A percentile compares a stretch with the other conserved stretches of the same genome.
Evolutionary conservation across 1,140 invertebrate species (phyloP).

Genomic region (Drosophila cardini): DNA sequence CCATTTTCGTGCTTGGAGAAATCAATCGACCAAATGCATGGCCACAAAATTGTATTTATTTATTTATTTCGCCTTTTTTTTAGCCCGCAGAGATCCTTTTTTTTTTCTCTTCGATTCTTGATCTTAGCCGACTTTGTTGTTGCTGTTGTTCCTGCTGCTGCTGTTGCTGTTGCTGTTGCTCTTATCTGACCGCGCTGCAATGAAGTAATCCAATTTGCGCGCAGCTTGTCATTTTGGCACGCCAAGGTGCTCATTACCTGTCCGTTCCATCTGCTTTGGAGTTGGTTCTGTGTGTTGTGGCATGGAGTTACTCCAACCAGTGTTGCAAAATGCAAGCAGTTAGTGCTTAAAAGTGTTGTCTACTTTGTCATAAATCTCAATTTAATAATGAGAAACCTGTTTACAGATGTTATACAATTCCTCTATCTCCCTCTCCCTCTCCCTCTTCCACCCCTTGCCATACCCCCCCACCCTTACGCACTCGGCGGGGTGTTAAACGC

Average conservation of each 20-base stretch:
- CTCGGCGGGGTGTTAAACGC: slow-evolving; percentile 61
- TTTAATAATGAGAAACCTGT: slow-evolving; percentile 54
- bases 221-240: slow-evolving; percentile 71
- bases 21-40: slow-evolving; percentile 75
- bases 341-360: slow-evolving; percentile 7
- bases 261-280: background rate
- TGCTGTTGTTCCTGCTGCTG: slow-evolving; percentile 10
- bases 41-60: slow-evolving; percentile 74
- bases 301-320: no score
- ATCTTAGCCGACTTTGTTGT: slow-evolving; percentile 36
- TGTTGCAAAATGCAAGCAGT: background rate
- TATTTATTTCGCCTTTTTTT: slow-evolving; percentile 50
- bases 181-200: slow-evolving; percentile 57
- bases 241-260: slow-evolving; percentile 76
- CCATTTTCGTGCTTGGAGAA: slow-evolving; percentile 63
- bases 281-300: background rate
- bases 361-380: slow-evolving; percentile 68
- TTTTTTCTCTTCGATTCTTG: slow-evolving; percentile 28
- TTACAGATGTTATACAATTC: background rate
- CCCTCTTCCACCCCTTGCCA: background rate
- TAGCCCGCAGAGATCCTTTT: slow-evolving; percentile 20
- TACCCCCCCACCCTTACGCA: background rate
- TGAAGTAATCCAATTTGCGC: slow-evolving; percentile 81
- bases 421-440: background rate
- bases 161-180: slow-evolving; percentile 6